Base-by-base conservation (phyloP, 2,888 invertebrate species). In the Drosophila multiciliata region DNA sequence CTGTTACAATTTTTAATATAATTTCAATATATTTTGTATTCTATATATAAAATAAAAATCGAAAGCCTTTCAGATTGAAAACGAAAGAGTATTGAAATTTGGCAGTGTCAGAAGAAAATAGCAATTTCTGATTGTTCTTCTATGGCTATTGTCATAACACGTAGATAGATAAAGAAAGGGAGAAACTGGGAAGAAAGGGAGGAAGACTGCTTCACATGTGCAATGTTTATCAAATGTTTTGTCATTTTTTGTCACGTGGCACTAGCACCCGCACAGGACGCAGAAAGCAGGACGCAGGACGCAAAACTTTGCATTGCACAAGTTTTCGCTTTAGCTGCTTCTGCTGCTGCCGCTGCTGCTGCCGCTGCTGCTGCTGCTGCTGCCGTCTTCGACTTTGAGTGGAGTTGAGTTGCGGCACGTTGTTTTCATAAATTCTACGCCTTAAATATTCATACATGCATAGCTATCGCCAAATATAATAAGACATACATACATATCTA, bases 151-250 rank as follows among this genome's bases (percentile, higher is more conserved):
- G 82, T 77, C 82, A 80, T 74, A 84, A 74, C 75, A 82, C 77
- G 83, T 80, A 71, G 73, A 55, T 23, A 52, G 54, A 67, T 38
- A 57, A 63, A 49, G 54, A 45, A 23, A 33, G 40, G 8, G 29
- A 66, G 38, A 49, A 52, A 32, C 50, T 15, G 29, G 32, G 11
- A 7, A 12, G 23, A 20, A 11, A n/a, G 23, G 20, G 29, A 12
- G n/a, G 38, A 26, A 33, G 1, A 68, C 66, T 78, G 76, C 55
- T 66, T 63, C 87, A 74, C 80, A 83, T 82, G 80, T 87, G 80
- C 84, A 87, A 82, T 85, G 89, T 89, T 85, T 85, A 85, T 89
- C 84, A 89, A 85, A 85, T 89, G 85, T 84, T 85, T 89, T 82
- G 85, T 74, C 78, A 74, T 78, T 85, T 78, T 85, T 84, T 84